These are phyloP conservation scores for Eubasilissa splendida DNA, from an alignment of 2,888 invertebrate species.

Conservation along the genomic window DNA sequence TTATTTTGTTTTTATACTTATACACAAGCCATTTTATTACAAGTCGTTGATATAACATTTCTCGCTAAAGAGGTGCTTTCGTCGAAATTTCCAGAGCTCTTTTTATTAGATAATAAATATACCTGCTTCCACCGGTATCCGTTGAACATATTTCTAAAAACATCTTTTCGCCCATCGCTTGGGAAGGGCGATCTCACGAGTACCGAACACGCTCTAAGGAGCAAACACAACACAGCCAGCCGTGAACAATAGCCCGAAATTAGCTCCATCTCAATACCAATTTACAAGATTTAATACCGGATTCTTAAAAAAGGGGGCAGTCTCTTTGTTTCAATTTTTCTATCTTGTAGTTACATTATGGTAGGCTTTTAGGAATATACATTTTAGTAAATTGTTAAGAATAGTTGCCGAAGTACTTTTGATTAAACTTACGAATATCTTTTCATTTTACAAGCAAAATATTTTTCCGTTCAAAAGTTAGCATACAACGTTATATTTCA, in stretches of 20 bases:
- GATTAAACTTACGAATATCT: too few relatives aligned
- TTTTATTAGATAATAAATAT: constrained; percentile 41
- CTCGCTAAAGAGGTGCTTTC: constrained; percentile 40
- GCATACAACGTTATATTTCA: too few relatives aligned
- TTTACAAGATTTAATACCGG: constrained; percentile 24
- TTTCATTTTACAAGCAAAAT: too few relatives aligned
- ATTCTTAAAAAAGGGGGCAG: constrained; percentile 3
- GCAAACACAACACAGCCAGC: constrained; percentile 11
- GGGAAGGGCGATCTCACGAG: constrained; percentile 10
- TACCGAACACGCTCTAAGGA: constrained; percentile 4
- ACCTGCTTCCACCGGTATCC: constrained; percentile 30
- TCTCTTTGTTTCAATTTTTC: constrained; percentile 13
- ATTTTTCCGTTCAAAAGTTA: too few relatives aligned
- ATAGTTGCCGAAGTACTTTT: too few relatives aligned
- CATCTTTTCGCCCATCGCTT: constrained; percentile 21
- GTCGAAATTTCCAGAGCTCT: constrained; percentile 37
- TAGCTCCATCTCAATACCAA: constrained; percentile 23
- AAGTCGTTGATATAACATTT: constrained; percentile 36
- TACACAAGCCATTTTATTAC: constrained; percentile 34
- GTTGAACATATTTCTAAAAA: constrained; percentile 33
- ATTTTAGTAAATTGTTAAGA: too few relatives aligned
- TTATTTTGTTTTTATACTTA: neutral
- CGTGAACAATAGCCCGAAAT: constrained; percentile 16
- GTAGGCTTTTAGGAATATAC: too few relatives aligned
- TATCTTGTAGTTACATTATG: neutral